Evolutionary conservation across 23 tunicate genomes (phyloP), one percentile per base, ranked within the genome.

Genomic region (Phallusia fumigata): DNA sequence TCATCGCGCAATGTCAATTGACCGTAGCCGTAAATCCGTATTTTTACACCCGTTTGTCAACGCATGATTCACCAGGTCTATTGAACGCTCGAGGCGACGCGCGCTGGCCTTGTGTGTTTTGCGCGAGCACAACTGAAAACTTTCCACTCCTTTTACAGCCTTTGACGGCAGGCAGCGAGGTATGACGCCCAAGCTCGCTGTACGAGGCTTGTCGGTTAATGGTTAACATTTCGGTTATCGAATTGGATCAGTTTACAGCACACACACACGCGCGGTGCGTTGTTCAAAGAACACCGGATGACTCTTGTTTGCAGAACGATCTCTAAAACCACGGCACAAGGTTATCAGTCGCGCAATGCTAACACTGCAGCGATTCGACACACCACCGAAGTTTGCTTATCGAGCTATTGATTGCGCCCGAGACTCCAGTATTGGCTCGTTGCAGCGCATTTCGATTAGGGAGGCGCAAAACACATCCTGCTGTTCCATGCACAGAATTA

Each of bases 1-100:
- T 58, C 69, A 58, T 58, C 69, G 69, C 69, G 69, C 28, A 22
- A 21, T 58, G 69, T 22, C 69, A 16, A 58, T 58, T 22, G 69
- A 58, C 69, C 69, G 16, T 58, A 24, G 69, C 69, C 69, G 69
- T 58, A 58, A 58, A 58, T 58, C 69, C 69, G 26, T 58, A 58
- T 58, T 58, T 58, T 24, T 58, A 13, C 47, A 5, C 26, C 69
- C 28, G 69, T 58, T 13, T 58, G 28, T 58, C 28, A 24, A 58
- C 69, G 69, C 28, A 22, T 58, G 69, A 58, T 21, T 58, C 69
- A 58, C 69, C 69, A 24, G 10, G 47, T 40, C 47, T 40, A 40
- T 40, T 24, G 28, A 58, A 24, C 8, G 28, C 69, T 16, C 13
- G 69, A 58, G 69, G 69, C 69, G 69, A 58, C 10, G 10, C 47